Evolutionary conservation across 2,888 invertebrate genomes (phyloP).

Genomic region (Cyclophora albipunctata): DNA sequence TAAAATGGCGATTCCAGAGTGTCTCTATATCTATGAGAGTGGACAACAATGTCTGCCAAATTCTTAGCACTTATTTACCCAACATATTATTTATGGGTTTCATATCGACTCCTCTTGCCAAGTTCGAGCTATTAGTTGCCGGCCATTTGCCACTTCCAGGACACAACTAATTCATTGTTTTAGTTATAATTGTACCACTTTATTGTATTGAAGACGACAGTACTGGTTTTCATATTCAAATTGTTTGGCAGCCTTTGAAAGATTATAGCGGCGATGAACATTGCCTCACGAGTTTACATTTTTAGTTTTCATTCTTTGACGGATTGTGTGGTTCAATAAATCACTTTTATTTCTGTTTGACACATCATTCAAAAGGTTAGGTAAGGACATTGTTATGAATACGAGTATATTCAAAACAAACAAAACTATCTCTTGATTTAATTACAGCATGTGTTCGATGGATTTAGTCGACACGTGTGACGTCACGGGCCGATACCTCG

Average conservation of each 20-base stretch:
- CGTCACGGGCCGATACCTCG: conserved; percentile 37
- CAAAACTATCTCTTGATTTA: background rate
- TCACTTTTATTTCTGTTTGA: too few relatives aligned
- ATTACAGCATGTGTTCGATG: background rate
- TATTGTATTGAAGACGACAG: background rate
- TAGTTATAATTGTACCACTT: conserved; percentile 27
- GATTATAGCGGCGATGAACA: background rate
- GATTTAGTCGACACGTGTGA: conserved; percentile 22
- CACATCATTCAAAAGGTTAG: too few relatives aligned
- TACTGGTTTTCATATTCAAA: background rate
- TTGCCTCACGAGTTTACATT: too few relatives aligned
- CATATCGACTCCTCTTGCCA: conserved; percentile 63
- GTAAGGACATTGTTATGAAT: too few relatives aligned
- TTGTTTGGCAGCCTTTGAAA: background rate
- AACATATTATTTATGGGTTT: conserved; percentile 57
- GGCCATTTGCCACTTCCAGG: conserved; percentile 40
- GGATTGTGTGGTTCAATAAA: too few relatives aligned
- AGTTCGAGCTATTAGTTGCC: conserved; percentile 46
- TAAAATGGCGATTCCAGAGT: too few relatives aligned
- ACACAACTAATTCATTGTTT: conserved; percentile 39
- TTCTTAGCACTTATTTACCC: conserved; percentile 68
- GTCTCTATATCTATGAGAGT: conserved; percentile 24
- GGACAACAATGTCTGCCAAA: conserved; percentile 63
- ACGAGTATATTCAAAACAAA: too few relatives aligned
- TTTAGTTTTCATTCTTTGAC: too few relatives aligned